Base-by-base conservation (phyloP, 2,113 vertebrate species). In the Carassius gibelio region DNA sequence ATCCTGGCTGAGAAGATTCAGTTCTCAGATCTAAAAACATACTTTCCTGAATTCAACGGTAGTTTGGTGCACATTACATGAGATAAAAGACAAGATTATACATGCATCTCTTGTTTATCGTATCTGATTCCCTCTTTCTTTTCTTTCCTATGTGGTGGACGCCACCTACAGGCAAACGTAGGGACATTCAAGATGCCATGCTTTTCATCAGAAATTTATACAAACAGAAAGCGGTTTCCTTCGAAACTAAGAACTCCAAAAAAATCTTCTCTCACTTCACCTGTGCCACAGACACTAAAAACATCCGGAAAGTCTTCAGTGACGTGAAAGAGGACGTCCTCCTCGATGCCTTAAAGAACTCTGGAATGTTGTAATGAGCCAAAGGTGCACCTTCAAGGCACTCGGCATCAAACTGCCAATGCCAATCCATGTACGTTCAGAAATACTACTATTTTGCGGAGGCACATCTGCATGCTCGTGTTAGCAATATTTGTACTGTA, bases 301-400 rank as follows among this genome's bases (percentile, higher is more conserved):
- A 96, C 92, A 96, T 98, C 85, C 93, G 94, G 71, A 93, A 77
- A 21, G 97, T 97, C 48, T 97, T 97, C 90, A 93, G 61, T 4
- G 94, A 96, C 21, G 91, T 97, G 52, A 95, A 94, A 88, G 95
- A 98, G 84, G 95, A 95, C 0, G 95, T 97, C 38, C 93, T 97
- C 80, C 89, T 94, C 66, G 91, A 91, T 85, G 92, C 93, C 7
- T 91, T 95, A 59, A 80, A 82, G 80, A 94, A 94, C 55, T 94
- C 92, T 62, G 93, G 92, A 2, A 87, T 96, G 26, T 88, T 95
- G 75, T 95, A 92, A 59, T 75, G 42, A 11, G 69, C 15, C 17
- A 36, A 1, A 75, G 8, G 17, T 0, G 14, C 42, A 52, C 38
- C 4, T 74, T 72, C 10, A 64, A 0, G 30, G 3, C 66, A 36